Base-by-base conservation (phyloP, 2,888 invertebrate genomes). In the Platypus cylindrus region DNA sequence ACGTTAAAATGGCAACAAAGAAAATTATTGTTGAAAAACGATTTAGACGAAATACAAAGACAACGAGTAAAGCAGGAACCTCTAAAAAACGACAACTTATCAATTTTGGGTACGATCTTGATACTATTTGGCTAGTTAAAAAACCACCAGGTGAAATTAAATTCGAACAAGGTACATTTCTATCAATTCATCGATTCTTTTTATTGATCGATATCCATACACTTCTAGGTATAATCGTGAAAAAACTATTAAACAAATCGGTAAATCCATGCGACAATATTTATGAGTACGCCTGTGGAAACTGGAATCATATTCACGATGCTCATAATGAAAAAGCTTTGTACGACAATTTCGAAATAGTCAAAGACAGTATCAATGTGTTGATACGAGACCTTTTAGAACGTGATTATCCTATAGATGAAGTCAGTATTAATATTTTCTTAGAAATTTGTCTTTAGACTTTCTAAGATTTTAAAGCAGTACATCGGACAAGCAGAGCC, bases 331-430 rank as follows among this genome's bases (percentile, higher is more conserved):
- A 90, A 51, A 83, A 86, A 61, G 78, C 84, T 4, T 78, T 81
- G 3, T 90, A 83, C 59, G 89, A 89, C 49, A 90, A 86, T 0
- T 91, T 91, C 57, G 87, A 87, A 64, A 83, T 85, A 70, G 64
- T 91, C 4, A 69, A 86, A 47, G 85, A 89, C 63, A 83, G 82
- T 48, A 62, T 85, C 29, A 81, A 84, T 53, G 54, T 67, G 1
- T 75, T 79, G 1, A 58, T 85, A 26, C 73, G 68, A 52, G 73
- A 78, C 45, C 60, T 84, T 9, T 73, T 77, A 45, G 71, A 73
- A 42, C 20, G 36, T 23, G 25, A 35, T 28, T 16, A 18, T 13
- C 30, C 15, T 8, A n/a, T n/a, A n/a, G n/a, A n/a, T n/a, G n/a
- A n/a, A n/a, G 17, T n/a, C 7, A 24, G n/a, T 26, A 8, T 20